Conservation (phyloP, 2,113 vertebrate genomes). For the Corythornis madagascariensis region DNA sequence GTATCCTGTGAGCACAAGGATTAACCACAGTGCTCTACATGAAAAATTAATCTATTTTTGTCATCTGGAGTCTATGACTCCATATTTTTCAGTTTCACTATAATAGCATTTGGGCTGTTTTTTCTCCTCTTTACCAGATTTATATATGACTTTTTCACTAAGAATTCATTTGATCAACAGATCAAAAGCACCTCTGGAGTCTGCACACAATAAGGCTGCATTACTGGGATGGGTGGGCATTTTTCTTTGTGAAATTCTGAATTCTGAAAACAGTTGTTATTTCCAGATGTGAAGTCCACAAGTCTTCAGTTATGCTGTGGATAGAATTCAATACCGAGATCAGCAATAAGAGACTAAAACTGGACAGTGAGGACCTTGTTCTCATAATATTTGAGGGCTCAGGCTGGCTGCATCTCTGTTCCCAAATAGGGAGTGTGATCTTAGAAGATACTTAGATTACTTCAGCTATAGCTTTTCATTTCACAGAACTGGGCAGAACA, state of each 20-base stretch:
- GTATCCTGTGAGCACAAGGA: conserved; percentile 1
- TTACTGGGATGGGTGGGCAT: not conserved
- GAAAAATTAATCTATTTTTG: conserved; percentile 37
- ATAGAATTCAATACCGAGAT: not conserved
- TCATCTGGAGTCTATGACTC: not conserved
- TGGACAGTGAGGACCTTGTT: not conserved
- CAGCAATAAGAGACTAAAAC: not conserved
- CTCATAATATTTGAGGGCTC: not conserved
- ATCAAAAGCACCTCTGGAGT: not conserved
- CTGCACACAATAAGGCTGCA: not conserved
- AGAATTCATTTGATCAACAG: not conserved
- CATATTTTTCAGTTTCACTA: not conserved
- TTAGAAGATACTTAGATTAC: not conserved
- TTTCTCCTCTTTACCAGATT: not conserved
- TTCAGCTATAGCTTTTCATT: not conserved
- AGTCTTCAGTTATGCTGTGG: not conserved
- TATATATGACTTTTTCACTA: not conserved
- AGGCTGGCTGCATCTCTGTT: not conserved
- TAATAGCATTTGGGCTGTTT: not conserved
- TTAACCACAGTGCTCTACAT: not conserved
- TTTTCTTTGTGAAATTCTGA: not conserved
- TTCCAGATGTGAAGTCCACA: not conserved
- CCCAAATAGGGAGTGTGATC: not conserved
- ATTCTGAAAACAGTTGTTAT: not conserved
- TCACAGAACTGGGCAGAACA: not conserved